Base-by-base conservation (phyloP, 2,113 vertebrate genomes). In the rabbit (Oryctolagus cuniculus) region DNA sequence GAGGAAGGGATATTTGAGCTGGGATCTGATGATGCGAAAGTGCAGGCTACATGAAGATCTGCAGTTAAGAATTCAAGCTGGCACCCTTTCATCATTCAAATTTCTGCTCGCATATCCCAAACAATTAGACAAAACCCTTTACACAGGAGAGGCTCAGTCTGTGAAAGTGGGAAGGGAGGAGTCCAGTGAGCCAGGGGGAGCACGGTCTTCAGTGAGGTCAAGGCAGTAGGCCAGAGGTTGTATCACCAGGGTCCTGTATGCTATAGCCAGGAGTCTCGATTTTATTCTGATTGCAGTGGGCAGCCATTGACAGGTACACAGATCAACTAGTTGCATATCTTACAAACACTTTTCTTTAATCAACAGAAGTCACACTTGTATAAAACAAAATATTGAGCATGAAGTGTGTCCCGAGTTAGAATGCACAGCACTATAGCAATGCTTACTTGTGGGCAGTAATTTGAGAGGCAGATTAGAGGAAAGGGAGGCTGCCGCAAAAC, bases 381-480 rank as follows among this genome's bases (percentile, higher is more conserved):
- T 72, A 92, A 94, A 10, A 63, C 19, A 91, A 92, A 86, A 89
- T 84, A 69, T 1, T 82, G 10, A 79, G n/a, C 51, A 93, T 69
- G 36, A 91, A 83, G 10, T 67, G 4, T 83, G 7, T 22, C 49
- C n/a, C 29, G 38, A 53, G 44, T 85, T 55, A 92, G 67, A 86
- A 80, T 80, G 63, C 58, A 55, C 0, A 86, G 66, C 31, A 88
- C 25, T 21, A 34, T 82, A 72, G 70, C 49, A 81, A 55, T 10
- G 38, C 49, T 73, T 10, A 81, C 31, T 21, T 53, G 63, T 19
- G 31, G 53, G n/a, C 36, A 78, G 36, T 53, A 93, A 75, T 84
- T 87, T 82, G 58, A 36, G 83, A 96, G 84, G 89, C 38, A 85
- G 53, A 88, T 81, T 21, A 75, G 17, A 92, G 66, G 81, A 79